These are phyloP conservation scores for Proisotoma minuta DNA, from an alignment of 2,888 invertebrate species.

Conservation along the genomic window DNA sequence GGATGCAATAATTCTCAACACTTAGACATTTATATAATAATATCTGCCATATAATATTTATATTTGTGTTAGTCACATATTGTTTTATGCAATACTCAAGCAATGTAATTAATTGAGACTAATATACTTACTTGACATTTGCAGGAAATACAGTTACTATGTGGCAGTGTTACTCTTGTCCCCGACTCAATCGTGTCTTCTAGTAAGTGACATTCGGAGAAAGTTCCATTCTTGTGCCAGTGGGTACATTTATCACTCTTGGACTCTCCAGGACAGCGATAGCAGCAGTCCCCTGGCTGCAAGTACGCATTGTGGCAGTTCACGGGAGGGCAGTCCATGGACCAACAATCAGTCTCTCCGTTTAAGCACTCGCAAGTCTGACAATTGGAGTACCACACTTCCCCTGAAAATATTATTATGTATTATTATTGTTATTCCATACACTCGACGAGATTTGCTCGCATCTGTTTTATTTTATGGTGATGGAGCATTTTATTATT, in stretches of 20 bases:
- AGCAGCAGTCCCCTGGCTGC: constrained; percentile 62
- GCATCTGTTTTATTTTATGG: too few species aligned
- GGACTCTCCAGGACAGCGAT: constrained; percentile 58
- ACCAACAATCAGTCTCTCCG: constrained; percentile 85
- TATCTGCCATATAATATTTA: too few species aligned
- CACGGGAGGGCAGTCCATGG: constrained; percentile 72
- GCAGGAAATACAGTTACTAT: constrained; percentile 66
- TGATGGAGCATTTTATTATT: too few species aligned
- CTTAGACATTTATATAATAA: too few species aligned
- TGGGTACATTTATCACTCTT: constrained; percentile 43
- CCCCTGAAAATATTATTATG: constrained; percentile 60
- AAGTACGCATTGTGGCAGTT: constrained; percentile 59
- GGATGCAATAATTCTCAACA: too few species aligned
- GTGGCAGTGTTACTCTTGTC: constrained; percentile 52
- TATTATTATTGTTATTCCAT: too few species aligned
- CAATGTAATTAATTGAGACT: too few species aligned
- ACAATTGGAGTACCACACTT: constrained; percentile 85
- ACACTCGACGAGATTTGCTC: too few species aligned
- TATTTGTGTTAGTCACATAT: too few species aligned
- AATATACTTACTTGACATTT: constrained; percentile 69
- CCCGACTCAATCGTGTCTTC: constrained; percentile 51
- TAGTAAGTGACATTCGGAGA: constrained; percentile 61
- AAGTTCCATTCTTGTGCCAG: constrained; percentile 51
- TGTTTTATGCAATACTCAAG: too few species aligned
- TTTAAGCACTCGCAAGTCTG: constrained; percentile 87